Conservation (phyloP, 2,797 vertebrate genomes). For the Anguilla megastoma region DNA sequence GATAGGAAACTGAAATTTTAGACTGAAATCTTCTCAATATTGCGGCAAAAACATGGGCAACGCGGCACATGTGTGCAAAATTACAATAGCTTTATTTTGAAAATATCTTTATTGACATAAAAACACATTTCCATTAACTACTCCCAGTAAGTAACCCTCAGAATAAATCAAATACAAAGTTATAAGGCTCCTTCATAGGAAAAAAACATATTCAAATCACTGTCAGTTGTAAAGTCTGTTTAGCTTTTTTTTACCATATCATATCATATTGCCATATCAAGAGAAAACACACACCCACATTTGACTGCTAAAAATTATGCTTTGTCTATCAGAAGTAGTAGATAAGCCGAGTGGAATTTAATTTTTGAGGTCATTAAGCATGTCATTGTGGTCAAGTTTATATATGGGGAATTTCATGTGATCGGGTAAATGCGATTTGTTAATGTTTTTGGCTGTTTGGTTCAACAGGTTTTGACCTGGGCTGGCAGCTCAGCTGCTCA, state of each 20-base stretch:
- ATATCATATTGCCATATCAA: not conserved
- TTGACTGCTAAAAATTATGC: not conserved
- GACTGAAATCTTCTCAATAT: not conserved
- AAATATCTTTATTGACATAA: not conserved
- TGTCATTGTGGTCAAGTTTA: not conserved
- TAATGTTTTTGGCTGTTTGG: conserved; percentile 2
- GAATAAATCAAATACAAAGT: not conserved
- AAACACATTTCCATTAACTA: not conserved
- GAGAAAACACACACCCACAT: not conserved
- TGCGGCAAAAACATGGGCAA: no score
- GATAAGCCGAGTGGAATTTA: not conserved
- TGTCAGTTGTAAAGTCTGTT: not conserved
- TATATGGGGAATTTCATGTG: not conserved
- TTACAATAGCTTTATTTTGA: not conserved
- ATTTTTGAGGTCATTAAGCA: not conserved
- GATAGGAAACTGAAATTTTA: no score
- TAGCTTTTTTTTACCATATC: not conserved
- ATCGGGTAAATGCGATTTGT: not conserved
- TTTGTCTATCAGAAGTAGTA: not conserved
- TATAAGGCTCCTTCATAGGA: not conserved
- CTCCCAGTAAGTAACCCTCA: not conserved
- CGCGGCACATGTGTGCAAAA: not conserved
- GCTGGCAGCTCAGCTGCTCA: no score
- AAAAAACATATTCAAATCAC: not conserved
- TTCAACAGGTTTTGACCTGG: not conserved